Base-by-base conservation (phyloP, 2,888 invertebrate genomes). In the Watsonalla binaria region DNA sequence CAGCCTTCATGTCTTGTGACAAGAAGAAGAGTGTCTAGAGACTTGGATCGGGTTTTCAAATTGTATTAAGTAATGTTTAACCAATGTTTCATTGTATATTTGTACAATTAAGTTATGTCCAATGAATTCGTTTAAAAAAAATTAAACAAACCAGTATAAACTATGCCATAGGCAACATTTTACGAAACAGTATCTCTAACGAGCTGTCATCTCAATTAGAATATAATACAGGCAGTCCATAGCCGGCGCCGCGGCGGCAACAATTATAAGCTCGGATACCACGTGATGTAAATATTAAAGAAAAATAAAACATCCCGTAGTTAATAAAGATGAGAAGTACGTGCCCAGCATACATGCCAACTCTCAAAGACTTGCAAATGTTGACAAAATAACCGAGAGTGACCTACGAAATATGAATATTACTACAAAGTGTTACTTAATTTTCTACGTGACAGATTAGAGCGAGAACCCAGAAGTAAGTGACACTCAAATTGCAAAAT, bases 311-410 rank as follows among this genome's bases (percentile, higher is more conserved):
- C 11, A 65, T 71, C 63, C 70, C 69, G 68, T 63, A 67, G 70
- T 82, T 82, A 79, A 82, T 84, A 81, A 80, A 84, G 80, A 80
- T 76, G 80, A 76, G 72, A 62, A 56, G 63, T 59, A 65, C 85
- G 83, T 82, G 87, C 67, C 70, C 66, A 57, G 83, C 79, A 78
- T 85, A 77, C 75, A 61, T 57, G 53, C 61, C 66, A 72, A 63
- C 62, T 59, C 66, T 75, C 72, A 78, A 77, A 79, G 74, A 78
- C 78, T 78, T 82, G 78, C 71, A 75, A 82, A 84, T 83, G 74
- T 72, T 70, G 57, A 62, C 69, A 70, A 76, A 78, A 76, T 72
- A 73, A 68, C 74, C 66, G 52, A 57, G 52, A 66, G 65, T 75
- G 72, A 71, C 74, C 70, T 65, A 49, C 56, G 58, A 55, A 35